A percentile compares a stretch with the other conserved stretches of the same genome.
Evolutionary conservation across 2,113 vertebrate genomes (phyloP).

Genomic region (Burhinus oedicnemus): DNA sequence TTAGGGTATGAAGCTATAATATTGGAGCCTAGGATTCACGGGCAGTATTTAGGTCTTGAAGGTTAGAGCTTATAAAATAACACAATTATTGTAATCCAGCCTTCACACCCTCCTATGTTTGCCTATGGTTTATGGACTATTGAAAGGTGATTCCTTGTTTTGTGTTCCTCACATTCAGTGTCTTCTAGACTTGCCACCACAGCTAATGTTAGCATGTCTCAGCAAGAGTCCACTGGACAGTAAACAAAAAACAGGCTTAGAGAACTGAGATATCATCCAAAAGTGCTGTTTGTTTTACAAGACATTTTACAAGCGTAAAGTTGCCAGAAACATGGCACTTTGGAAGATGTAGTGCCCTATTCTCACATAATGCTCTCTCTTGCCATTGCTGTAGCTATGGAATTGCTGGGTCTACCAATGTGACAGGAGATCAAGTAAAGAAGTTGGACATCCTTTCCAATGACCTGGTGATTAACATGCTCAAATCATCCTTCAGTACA

Average conservation of each 20-base stretch:
- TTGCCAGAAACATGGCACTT: not conserved
- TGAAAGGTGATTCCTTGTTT: not conserved
- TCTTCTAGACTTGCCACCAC: not conserved
- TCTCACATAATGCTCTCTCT: not conserved
- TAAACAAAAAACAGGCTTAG: not conserved
- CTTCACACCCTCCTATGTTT: not conserved
- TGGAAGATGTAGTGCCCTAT: rapidly evolving
- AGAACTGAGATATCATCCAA: not conserved
- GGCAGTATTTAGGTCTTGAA: not conserved
- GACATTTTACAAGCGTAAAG: not conserved
- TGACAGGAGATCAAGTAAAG: constrained; percentile 97
- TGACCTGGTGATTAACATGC: constrained; percentile 94
- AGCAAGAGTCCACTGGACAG: not conserved
- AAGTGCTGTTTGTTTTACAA: not conserved
- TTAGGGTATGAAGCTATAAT: not conserved
- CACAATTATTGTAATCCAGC: not conserved
- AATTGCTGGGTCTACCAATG: constrained; percentile 93
- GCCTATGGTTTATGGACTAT: not conserved
- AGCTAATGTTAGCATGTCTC: not conserved
- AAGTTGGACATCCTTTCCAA: constrained; percentile 96
- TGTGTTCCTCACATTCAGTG: not conserved
- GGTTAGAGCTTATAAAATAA: not conserved
- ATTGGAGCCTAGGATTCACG: not conserved
- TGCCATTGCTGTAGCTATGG: constrained; percentile 83
- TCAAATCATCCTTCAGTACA: constrained; percentile 92